Evolutionary conservation across 92 coral and sea anemone species (phyloP), one percentile per base, ranked within the genome.

Genomic region (Zoanthus sociatus): DNA sequence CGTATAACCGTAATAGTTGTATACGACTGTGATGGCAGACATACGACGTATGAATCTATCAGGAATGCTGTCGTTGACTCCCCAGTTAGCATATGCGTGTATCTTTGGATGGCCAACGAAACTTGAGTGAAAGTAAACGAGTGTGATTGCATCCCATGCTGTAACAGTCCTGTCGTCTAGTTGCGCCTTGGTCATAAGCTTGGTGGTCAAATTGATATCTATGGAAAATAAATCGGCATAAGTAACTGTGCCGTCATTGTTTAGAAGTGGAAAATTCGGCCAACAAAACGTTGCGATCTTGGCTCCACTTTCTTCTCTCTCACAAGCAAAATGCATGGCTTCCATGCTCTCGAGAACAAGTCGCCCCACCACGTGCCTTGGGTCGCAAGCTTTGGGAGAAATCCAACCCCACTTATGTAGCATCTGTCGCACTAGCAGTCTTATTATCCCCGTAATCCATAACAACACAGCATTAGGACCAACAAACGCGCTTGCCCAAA

Each of bases 41-140:
- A 78, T 78, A 26, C 83, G 83, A 0, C 71, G 83, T 26, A 78
- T 69, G n/a, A 78, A 78, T 12, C 21, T 61, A 33, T 78, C 60
- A 45, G 71, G 16, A 55, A 78, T 78, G 15, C 20, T 76, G 26
- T 76, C 79, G 30, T 76, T 76, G 7, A 76, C 61, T 1, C 79
- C 79, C 79, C 79, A 76, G 44, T 76, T 76, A 13, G 79, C 79
- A 76, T 76, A 76, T 0, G 79, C 79, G 61, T 76, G 79, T 48
- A 76, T 6, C 37, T 76, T 76, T 10, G 54, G 60, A 13, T 76
- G 79, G 1, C 12, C 37, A 9, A 26, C 79, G 26, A 74, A 76
- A 53, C 60, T 21, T 1, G 79, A 30, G 42, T 48, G 58, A 33
- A 76, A 50, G 26, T 4, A 76, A 9, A 76, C 30, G 13, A 76